These are phyloP conservation scores for Melanotaenia nigrans DNA, from an alignment of 2,797 vertebrate species.

Conservation along the genomic window DNA sequence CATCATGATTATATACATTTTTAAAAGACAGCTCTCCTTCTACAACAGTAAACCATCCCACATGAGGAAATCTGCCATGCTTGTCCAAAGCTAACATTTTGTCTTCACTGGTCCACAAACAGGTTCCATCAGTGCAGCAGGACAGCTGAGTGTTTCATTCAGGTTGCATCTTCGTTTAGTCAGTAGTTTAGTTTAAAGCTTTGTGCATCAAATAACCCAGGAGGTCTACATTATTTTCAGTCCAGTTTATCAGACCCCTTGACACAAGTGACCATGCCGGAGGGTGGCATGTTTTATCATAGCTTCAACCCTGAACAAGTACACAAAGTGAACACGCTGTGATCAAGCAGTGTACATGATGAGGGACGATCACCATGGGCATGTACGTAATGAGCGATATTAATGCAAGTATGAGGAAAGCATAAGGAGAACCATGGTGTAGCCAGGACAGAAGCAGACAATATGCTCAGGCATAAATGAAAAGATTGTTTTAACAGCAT, in stretches of 20 bases:
- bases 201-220: constrained; percentile 40
- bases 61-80: constrained; percentile 14
- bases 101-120: constrained; percentile 10
- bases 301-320: constrained; percentile 50
- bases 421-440: constrained; percentile 65
- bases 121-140: constrained; percentile 36
- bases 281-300: constrained; percentile 37
- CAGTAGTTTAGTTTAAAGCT: constrained; percentile 39
- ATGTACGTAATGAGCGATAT: constrained; percentile 61
- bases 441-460: constrained; percentile 65
- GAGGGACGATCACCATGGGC: constrained; percentile 34
- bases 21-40: background rate
- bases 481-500: constrained; percentile 48
- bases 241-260: constrained; percentile 46
- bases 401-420: constrained; percentile 69
- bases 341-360: constrained; percentile 45
- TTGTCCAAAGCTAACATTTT: constrained; percentile 8
- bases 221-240: constrained; percentile 28
- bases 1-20: constrained; percentile 4
- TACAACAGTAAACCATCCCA: constrained; percentile 20
- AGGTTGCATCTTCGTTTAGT: constrained; percentile 22
- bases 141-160: constrained; percentile 15
- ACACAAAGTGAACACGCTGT: constrained; percentile 45
- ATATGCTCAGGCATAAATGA: constrained; percentile 66
- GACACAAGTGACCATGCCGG: constrained; percentile 53